phyloP scores from a whole-genome alignment of 2,797 vertebrate genomes.

The Melanotaenia parkinsoni region DNA sequence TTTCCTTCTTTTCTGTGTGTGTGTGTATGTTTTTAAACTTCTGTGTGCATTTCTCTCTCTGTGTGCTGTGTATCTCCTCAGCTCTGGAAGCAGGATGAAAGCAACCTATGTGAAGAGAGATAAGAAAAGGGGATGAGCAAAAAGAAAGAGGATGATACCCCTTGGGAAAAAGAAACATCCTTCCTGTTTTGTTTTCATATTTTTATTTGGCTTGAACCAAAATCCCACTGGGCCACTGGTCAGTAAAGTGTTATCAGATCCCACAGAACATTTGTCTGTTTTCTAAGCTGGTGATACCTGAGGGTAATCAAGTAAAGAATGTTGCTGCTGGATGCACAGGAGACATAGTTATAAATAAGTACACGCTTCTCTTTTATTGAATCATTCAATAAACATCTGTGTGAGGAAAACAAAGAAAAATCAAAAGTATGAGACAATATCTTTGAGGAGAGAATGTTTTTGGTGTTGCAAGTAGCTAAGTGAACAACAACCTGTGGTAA shows the following conservation, averaged over 20 bases:
- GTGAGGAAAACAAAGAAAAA: conserved; percentile 4
- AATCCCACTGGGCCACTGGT: conserved; percentile 59
- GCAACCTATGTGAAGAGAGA: conserved; percentile 47
- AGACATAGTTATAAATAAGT: conserved; percentile 18
- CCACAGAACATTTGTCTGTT: conserved; percentile 38
- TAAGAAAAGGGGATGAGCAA: conserved; percentile 47
- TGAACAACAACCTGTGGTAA: conserved; percentile 23
- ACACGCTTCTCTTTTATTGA: conserved; percentile 28
- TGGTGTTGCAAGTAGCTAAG: neutral
- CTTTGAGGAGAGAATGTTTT: neutral
- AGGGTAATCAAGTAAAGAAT: conserved; percentile 54
- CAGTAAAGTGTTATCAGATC: conserved; percentile 71
- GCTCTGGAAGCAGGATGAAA: conserved; percentile 62
- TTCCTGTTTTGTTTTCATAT: conserved; percentile 56
- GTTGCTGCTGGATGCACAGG: conserved; percentile 21
- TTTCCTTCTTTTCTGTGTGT: conserved; percentile 15
- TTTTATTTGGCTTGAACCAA: conserved; percentile 55
- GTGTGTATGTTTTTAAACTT: conserved; percentile 28
- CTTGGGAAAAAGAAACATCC: conserved; percentile 55
- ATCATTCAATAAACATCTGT: conserved; percentile 19
- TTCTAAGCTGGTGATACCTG: conserved; percentile 39
- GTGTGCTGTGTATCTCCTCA: conserved; percentile 50
- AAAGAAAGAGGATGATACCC: conserved; percentile 26
- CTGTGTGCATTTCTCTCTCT: conserved; percentile 29
- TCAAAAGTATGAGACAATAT: conserved; percentile 17